phyloP scores from a whole-genome alignment of 2,113 vertebrate genomes.

The Dasyurus viverrinus region DNA sequence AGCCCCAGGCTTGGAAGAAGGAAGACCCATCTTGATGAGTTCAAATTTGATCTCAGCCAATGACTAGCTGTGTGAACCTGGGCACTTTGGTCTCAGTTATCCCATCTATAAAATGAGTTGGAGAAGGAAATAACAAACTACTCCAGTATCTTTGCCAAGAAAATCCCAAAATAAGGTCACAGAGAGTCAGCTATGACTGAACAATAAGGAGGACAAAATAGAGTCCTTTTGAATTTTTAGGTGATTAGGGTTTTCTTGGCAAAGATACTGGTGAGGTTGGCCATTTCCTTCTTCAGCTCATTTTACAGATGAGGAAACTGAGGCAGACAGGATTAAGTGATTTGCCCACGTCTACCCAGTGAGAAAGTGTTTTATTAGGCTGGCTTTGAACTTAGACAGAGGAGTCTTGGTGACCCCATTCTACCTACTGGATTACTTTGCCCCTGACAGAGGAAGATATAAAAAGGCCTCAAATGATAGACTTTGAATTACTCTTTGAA shows the following conservation, averaged over 20 bases:
- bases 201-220: too few relatives aligned
- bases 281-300: not conserved
- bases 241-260: not conserved
- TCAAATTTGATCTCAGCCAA: too few relatives aligned
- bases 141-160: too few relatives aligned
- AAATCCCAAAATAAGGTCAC: too few relatives aligned
- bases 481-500: not conserved
- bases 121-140: too few relatives aligned
- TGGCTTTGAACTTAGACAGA: not conserved
- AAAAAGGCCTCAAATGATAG: not conserved
- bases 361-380: not conserved
- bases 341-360: not conserved
- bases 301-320: not conserved
- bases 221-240: too few relatives aligned
- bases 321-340: not conserved
- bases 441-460: not conserved
- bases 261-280: not conserved
- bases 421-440: not conserved
- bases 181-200: too few relatives aligned
- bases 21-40: too few relatives aligned
- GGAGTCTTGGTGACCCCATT: not conserved
- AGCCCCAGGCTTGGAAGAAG: not conserved
- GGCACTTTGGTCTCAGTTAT: too few relatives aligned
- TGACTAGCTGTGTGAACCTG: too few relatives aligned
- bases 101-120: too few relatives aligned